A percentile compares a stretch with the other conserved stretches of the same genome.
Conservation (phyloP, 2,888 invertebrate species). For the Andrena haemorrhoa region DNA sequence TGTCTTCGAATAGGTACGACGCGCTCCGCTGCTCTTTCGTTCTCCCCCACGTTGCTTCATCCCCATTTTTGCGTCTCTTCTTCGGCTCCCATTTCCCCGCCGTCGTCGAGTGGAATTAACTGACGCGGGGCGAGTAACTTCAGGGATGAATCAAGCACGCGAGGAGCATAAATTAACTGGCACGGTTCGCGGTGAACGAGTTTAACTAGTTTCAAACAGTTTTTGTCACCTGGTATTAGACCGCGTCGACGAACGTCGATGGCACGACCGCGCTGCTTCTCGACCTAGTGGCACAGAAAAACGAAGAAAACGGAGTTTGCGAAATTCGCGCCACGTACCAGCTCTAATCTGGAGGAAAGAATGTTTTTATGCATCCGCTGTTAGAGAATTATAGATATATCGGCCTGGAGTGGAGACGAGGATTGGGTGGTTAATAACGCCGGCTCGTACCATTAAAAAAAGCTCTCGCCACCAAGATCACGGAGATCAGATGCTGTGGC, state of each 20-base stretch:
- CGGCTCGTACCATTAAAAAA: neutral
- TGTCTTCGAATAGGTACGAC: constrained; percentile 27
- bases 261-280: constrained; percentile 17
- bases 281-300: constrained; percentile 16
- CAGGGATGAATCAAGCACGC: constrained; percentile 73
- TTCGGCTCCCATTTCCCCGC: constrained; percentile 1
- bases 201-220: constrained; percentile 72
- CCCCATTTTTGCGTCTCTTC: constrained; percentile 21
- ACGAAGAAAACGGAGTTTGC: neutral
- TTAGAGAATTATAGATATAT: neutral
- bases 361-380: neutral
- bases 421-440: neutral
- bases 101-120: constrained; percentile 67
- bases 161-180: constrained; percentile 73
- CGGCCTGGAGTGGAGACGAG: neutral
- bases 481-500: constrained; percentile 24
- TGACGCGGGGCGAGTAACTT: constrained; percentile 68
- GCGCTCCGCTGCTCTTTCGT: constrained; percentile 1
- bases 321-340: constrained; percentile 25
- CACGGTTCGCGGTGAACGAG: constrained; percentile 55
- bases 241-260: constrained; percentile 40
- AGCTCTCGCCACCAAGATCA: neutral
- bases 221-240: constrained; percentile 63
- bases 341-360: neutral
- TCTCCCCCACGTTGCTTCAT: constrained; percentile 19